Base-by-base conservation (phyloP, 2,797 vertebrate genomes). In the Anabacerthia variegaticeps region DNA sequence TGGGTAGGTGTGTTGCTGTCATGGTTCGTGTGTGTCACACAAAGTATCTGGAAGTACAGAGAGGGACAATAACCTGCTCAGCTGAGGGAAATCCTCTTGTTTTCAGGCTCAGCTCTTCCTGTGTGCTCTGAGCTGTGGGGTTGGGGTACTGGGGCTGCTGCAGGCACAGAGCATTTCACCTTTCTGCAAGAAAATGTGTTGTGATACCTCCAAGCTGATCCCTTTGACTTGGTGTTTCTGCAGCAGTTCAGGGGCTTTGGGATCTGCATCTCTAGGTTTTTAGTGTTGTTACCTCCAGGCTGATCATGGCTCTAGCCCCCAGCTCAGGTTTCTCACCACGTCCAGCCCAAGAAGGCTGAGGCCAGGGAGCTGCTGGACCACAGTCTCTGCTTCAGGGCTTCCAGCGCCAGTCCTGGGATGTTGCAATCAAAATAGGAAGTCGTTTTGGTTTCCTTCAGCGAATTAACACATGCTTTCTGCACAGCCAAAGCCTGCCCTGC, bases 11-110 rank as follows among this genome's bases (percentile, higher is more conserved):
- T 62, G 34, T 4, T 49, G 72, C 74, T 68, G 16, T 11, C 3
- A 2, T 3, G 1, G 34, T 30, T 48, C 0, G 0, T 18, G 32
- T 2, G 7, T 41, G 75, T 54, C 14, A 24, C 48, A 77, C 34
- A 21, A 32, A 67, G 17, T 10, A 12, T 26, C n/a, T 67, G 65
- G 77, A 49, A 46, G 43, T 4, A 4, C 36, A n/a, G 63, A 41
- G 67, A 44, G 49, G 65, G 78, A 44, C 0, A 0, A 13, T 0
- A 13, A 41, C 26, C 32, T 17, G 22, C 68, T 52, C 4, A 44
- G 71, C 49, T 2, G 2, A 55, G 59, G 61, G 51, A 79, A 79
- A 27, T 8, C 41, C 34, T 27, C 34, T 54, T 2, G 2, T 39
- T 48, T 14, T 1, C 17, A 62, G 52, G 51, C 66, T 77, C 48